A percentile compares a stretch with the other conserved stretches of the same genome.
These are phyloP conservation scores for Sebastes hopkinsi DNA, from an alignment of 2,797 vertebrate species.

Conservation along the genomic window DNA sequence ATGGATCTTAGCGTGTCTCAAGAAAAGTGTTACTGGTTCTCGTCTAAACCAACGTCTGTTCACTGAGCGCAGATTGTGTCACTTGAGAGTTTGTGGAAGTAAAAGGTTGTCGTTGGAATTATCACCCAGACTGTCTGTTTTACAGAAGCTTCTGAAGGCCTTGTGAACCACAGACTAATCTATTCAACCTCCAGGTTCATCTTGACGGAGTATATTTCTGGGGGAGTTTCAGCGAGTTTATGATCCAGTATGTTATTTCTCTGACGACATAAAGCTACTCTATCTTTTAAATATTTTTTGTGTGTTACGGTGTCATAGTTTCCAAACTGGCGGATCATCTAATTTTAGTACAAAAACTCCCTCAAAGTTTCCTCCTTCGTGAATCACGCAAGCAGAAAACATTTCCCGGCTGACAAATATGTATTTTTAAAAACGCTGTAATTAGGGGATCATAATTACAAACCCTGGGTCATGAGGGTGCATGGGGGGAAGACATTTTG, in stretches of 20 bases:
- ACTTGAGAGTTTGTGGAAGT: constrained; percentile 33
- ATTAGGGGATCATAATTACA: constrained; percentile 60
- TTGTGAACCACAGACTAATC: background rate
- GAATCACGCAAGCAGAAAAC: constrained; percentile 14
- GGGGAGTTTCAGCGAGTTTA: background rate
- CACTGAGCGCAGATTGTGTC: constrained; percentile 26
- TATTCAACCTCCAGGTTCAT: background rate
- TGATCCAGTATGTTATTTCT: background rate
- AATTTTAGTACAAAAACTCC: background rate
- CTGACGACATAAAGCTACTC: background rate
- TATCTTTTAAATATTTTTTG: background rate
- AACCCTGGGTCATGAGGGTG: constrained; percentile 7
- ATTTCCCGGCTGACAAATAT: constrained; percentile 10
- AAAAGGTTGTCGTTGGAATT: constrained; percentile 30
- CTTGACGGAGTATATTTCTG: background rate
- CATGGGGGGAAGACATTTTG: constrained; percentile 12
- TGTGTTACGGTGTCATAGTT: background rate
- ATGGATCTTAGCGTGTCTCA: constrained; percentile 18
- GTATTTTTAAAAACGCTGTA: constrained; percentile 40
- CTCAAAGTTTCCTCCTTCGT: background rate
- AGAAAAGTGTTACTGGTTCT: constrained; percentile 55
- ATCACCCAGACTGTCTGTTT: constrained; percentile 23
- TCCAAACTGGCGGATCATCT: background rate
- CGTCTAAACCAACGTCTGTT: constrained; percentile 46
- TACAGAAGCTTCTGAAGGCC: background rate